Evolutionary conservation across 2,113 vertebrate genomes (phyloP), one percentile per base, ranked within the genome.

Genomic region (Budorcas taxicolor): DNA sequence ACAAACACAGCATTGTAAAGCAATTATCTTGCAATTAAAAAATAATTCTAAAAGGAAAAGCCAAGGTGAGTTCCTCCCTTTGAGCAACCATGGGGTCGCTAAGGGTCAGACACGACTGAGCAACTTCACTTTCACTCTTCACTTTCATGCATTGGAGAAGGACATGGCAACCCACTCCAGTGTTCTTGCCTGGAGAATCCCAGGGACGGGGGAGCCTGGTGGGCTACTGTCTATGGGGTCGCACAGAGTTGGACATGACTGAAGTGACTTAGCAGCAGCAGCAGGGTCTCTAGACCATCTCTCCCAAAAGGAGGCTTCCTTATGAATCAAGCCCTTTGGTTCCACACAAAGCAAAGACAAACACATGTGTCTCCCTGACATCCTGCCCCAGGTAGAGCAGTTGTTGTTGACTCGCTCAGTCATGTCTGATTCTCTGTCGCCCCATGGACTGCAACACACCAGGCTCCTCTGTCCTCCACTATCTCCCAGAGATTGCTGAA

Each of bases 201-300:
- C 43, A 45, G 43, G 43, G 43, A 45, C 43, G 6, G 43, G 43
- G 43, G 43, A 45, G 43, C 43, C 43, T 45, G 6, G 43, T 45
- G 43, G 43, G 43, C 43, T 45, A 45, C 43, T 7, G 43, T 45
- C 43, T 45, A 45, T 45, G 43, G 43, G 43, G 43, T 45, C 6
- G 43, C 6, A 45, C 43, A 45, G 43, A 45, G 43, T 45, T 6
- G 43, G 43, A 45, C 43, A 45, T 6, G 43, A 45, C 43, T 45
- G 43, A 45, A 45, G 43, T 45, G 43, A 45, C 43, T 45, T 7
- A 45, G 43, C 43, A 45, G 43, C 43, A 45, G 43, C 4, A 2
- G 2, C 8, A 53, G 9, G 3, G 3, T 11, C 14, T 36, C 2
- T 3, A 0, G 2, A 67, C 33, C 7, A 2, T 10, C 33, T 31